These are phyloP conservation scores for Erannis defoliaria DNA, from an alignment of 2,888 invertebrate species.

Conservation along the genomic window DNA sequence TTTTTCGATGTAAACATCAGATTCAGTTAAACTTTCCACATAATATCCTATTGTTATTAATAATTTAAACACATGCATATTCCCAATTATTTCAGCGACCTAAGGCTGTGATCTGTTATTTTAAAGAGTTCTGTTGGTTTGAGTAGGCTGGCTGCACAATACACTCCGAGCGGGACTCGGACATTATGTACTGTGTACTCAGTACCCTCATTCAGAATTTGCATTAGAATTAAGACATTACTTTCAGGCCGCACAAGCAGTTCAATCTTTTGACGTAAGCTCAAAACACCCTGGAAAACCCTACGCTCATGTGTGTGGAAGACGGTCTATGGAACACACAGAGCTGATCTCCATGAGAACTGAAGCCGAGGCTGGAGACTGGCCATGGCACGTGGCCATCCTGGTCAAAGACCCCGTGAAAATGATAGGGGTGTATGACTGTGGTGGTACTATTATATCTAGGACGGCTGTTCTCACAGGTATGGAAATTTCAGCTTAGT, in stretches of 20 bases:
- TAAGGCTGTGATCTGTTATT: too few relatives aligned
- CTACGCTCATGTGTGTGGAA: conserved; percentile 70
- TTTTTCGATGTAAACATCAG: too few relatives aligned
- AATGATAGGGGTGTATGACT: conserved; percentile 60
- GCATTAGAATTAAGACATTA: background rate
- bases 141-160: too few relatives aligned
- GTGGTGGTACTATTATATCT: conserved; percentile 77
- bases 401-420: conserved; percentile 52
- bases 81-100: too few relatives aligned
- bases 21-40: too few relatives aligned
- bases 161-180: too few relatives aligned
- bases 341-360: conserved; percentile 70
- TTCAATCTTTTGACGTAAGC: conserved; percentile 60
- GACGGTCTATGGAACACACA: conserved; percentile 66
- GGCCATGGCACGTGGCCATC: conserved; percentile 82
- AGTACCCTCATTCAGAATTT: too few relatives aligned
- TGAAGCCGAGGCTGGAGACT: conserved; percentile 71
- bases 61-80: too few relatives aligned
- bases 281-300: conserved; percentile 41
- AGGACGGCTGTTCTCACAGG: conserved; percentile 77
- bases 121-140: too few relatives aligned
- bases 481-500: conserved; percentile 46
- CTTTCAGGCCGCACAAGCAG: conserved; percentile 61
- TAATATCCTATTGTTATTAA: too few relatives aligned
- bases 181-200: too few relatives aligned